Evolutionary conservation across 2,888 invertebrate genomes (phyloP).

Genomic region (Belgica antarctica): DNA sequence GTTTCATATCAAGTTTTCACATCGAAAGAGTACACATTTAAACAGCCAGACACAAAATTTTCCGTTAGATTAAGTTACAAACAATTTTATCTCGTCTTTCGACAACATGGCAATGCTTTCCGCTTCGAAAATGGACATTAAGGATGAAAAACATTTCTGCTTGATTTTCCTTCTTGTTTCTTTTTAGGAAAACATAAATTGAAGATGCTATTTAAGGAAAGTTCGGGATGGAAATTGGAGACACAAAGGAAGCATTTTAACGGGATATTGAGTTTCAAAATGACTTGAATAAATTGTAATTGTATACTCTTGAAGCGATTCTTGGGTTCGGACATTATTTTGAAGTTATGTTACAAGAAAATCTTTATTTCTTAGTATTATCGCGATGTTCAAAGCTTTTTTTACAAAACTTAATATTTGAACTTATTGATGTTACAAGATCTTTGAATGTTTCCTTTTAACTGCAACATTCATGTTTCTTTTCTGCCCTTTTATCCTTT

Average conservation of each 20-base stretch:
- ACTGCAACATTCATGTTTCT: no score
- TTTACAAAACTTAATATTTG: no score
- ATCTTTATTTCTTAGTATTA: no score
- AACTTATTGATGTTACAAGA: no score
- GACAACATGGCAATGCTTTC: constrained; percentile 17
- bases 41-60: constrained; percentile 7
- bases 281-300: constrained; percentile 1
- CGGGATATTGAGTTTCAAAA: background rate
- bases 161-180: background rate
- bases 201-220: background rate
- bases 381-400: no score
- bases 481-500: no score
- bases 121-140: constrained; percentile 20
- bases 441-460: no score
- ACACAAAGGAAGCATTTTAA: background rate
- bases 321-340: no score
- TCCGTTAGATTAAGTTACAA: constrained; percentile 39
- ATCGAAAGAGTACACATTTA: background rate
- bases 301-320: no score
- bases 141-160: background rate
- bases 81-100: constrained; percentile 23
- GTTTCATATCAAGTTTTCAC: constrained; percentile 11
- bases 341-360: no score
- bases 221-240: constrained; percentile 14
- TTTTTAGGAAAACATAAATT: background rate